Evolutionary conservation across 2,888 invertebrate species (phyloP).

Genomic region (Archips crataeganus): DNA sequence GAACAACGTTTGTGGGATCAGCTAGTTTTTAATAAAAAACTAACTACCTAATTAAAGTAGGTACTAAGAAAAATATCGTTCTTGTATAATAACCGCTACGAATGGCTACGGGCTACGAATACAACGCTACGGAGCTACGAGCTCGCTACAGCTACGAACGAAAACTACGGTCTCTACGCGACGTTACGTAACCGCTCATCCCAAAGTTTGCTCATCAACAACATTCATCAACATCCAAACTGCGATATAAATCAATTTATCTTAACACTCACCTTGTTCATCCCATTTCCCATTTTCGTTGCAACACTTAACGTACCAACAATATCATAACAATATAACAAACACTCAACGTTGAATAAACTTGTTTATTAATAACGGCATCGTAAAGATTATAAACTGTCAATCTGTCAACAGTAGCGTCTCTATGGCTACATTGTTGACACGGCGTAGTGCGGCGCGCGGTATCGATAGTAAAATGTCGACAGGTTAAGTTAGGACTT

Average conservation of each 20-base stretch:
- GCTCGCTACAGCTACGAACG: constrained; percentile 50
- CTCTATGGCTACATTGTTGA: constrained; percentile 85
- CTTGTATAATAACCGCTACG: constrained; percentile 16
- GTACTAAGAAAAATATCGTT: neutral
- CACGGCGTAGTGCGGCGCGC: constrained; percentile 68
- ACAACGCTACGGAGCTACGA: constrained; percentile 35
- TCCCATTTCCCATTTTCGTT: constrained; percentile 92
- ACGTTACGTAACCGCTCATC: constrained; percentile 55
- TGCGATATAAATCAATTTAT: constrained; percentile 25
- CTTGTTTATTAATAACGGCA: constrained; percentile 59
- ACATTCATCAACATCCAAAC: constrained; percentile 7
- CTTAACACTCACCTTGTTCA: constrained; percentile 92
- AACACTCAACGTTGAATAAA: constrained; percentile 59
- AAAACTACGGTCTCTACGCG: constrained; percentile 49
- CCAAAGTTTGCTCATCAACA: constrained; percentile 32
- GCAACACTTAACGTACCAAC: constrained; percentile 53
- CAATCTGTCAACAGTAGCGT: constrained; percentile 77
- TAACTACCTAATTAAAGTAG: no score
- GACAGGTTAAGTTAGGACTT: constrained; percentile 50
- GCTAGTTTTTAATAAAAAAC: no score
- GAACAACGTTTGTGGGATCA: no score
- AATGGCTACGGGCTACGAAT: neutral
- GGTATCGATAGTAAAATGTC: constrained; percentile 57
- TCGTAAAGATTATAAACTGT: constrained; percentile 59
- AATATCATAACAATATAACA: constrained; percentile 63